These are phyloP conservation scores for Zaprionus kolodkinae DNA, from an alignment of 1,140 invertebrate species.

Conservation along the genomic window DNA sequence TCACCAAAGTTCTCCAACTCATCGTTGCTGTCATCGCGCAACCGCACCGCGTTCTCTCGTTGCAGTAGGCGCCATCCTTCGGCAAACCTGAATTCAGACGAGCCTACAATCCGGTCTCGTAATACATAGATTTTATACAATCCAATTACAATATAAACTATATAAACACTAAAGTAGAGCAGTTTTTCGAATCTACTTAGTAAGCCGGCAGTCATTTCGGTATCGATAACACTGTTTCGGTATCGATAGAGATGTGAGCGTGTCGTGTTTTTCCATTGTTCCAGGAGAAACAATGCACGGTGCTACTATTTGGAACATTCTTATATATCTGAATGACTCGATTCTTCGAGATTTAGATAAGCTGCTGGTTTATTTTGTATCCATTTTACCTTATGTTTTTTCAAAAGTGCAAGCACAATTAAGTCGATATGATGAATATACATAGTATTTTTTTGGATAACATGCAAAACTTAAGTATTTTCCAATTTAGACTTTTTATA, in stretches of 20 bases:
- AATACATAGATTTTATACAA: conserved; percentile 67
- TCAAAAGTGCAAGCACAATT: neutral
- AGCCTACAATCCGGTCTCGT: conserved; percentile 47
- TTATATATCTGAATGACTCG: neutral
- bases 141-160: conserved; percentile 66
- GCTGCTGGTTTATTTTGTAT: neutral
- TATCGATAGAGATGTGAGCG: conserved; percentile 17
- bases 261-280: conserved; percentile 13
- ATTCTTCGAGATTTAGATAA: neutral
- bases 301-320: neutral
- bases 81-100: conserved; percentile 58
- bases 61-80: conserved; percentile 55
- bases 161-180: conserved; percentile 66
- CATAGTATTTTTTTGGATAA: neutral
- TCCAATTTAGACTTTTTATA: neutral
- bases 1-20: conserved; percentile 74
- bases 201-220: conserved; percentile 45
- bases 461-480: neutral
- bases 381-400: neutral
- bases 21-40: conserved; percentile 73
- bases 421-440: neutral
- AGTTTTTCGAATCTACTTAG: conserved; percentile 63
- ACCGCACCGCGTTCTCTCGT: conserved; percentile 14
- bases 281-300: neutral
- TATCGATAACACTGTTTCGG: conserved; percentile 23